These are phyloP conservation scores for Peromyscus californicus DNA, from an alignment of 2,113 vertebrate genomes.

Conservation along the genomic window DNA sequence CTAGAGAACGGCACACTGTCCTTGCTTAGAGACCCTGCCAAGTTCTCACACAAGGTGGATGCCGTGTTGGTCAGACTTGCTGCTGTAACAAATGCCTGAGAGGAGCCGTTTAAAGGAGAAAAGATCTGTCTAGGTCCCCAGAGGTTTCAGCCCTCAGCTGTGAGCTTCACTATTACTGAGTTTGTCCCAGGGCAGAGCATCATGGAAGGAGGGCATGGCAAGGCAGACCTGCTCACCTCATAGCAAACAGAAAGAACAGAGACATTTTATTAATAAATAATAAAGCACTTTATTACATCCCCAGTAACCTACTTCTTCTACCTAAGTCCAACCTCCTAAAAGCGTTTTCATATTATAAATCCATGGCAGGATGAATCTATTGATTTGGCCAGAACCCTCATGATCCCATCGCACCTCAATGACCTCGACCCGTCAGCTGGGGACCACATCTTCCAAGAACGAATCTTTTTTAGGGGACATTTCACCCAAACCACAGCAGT, in stretches of 20 bases:
- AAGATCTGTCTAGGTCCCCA: not conserved
- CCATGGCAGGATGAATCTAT: not conserved
- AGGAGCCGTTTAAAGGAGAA: not conserved
- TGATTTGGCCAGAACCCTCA: not conserved
- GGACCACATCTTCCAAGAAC: not conserved
- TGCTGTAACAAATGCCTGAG: not conserved
- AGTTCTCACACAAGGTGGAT: slow-evolving; percentile 12
- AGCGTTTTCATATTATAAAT: not conserved
- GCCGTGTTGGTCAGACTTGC: not conserved
- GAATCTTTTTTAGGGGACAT: not conserved
- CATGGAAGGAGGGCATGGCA: not conserved
- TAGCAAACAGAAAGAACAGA: not conserved
- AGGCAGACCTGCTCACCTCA: not conserved
- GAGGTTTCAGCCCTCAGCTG: not conserved
- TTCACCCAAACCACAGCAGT: not conserved
- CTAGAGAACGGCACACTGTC: not conserved
- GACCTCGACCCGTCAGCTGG: not conserved
- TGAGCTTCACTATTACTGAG: not conserved
- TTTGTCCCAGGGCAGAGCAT: too few species aligned
- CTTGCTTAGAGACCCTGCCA: not conserved
- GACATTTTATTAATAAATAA: too few species aligned
- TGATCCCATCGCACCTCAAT: not conserved
- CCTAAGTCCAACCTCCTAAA: not conserved
- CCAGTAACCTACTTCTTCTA: not conserved
- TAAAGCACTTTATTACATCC: too few species aligned